Evolutionary conservation across 2,888 invertebrate genomes (phyloP), one percentile per base, ranked within the genome.

Genomic region (Ophraella communa): DNA sequence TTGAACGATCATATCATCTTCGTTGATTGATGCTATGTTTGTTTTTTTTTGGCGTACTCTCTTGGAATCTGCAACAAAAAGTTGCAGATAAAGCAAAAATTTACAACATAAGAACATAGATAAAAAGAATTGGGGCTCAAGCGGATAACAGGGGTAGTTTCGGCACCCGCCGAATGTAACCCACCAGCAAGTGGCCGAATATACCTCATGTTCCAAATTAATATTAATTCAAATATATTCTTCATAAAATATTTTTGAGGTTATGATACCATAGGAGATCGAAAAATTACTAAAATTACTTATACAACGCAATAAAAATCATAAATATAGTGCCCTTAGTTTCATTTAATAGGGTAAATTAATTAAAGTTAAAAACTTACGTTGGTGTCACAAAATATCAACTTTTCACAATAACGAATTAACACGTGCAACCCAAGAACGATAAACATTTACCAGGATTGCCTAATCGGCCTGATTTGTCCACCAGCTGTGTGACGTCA

Each of bases 1-100:
- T n/a, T n/a, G n/a, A n/a, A n/a, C n/a, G n/a, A n/a, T 24, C 24
- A 24, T 24, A 24, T 24, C 24, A 24, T 24, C 24, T 24, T 24
- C 24, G 24, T 24, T 24, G 7, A 24, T 24, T 24, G 17, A 42
- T 17, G 14, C 3, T 42, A 10, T 47, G 8, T 47, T 47, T 47
- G 47, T n/a, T n/a, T 47, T 47, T 47, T 47, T 47, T 17, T n/a
- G 17, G 17, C 17, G 18, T 47, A 47, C 47, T 47, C 17, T 47
- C 47, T 47, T 7, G 8, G 47, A 10, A 47, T 47, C 47, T 47
- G 47, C 47, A 47, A 47, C 47, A 47, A 18, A 47, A 47, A 42
- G 42, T 42, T 42, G 10, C 42, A 42, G 42, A 42, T 42, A 10
- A 42, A 42, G 42, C 42, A 42, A 47, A 47, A 2, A 47, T 47